Evolutionary conservation across 2,113 vertebrate species (phyloP).

Genomic region (Cisticola juncidis): DNA sequence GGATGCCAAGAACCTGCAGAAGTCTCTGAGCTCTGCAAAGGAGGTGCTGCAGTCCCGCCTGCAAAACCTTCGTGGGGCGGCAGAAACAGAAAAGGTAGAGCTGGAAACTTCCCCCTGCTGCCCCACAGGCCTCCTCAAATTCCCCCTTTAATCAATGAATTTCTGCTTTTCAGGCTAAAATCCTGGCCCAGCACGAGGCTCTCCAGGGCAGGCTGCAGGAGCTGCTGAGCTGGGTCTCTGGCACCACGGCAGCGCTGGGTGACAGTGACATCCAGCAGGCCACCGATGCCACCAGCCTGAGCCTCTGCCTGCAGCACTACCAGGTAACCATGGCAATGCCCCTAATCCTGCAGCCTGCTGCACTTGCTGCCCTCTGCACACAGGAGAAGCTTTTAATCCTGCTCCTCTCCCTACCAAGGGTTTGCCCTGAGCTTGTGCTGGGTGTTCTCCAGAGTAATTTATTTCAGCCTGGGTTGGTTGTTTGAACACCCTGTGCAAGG

Average conservation of each 20-base stretch:
- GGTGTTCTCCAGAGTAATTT: background rate
- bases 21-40: conserved; percentile 80
- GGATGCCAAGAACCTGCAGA: conserved; percentile 87
- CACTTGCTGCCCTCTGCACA: background rate
- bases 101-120: background rate
- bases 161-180: conserved; percentile 54
- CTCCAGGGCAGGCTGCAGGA: conserved; percentile 76
- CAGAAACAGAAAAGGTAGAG: conserved; percentile 81
- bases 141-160: rapidly evolving
- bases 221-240: conserved; percentile 79
- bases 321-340: conserved; percentile 73
- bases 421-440: background rate
- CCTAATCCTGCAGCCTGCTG: conserved; percentile 7
- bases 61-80: conserved; percentile 72
- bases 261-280: background rate
- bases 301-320: conserved; percentile 71
- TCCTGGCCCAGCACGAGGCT: conserved; percentile 62
- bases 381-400: conserved; percentile 39
- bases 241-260: conserved; percentile 36
- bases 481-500: background rate
- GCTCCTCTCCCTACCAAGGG: background rate
- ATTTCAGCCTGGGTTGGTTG: background rate
- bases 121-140: rapidly evolving
- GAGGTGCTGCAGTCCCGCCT: conserved; percentile 75
- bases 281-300: conserved; percentile 21